Percentiles rank a stretch among this genome's conserved stretches.
These are phyloP conservation scores for Leptinotarsa peninsularis DNA, from an alignment of 2,888 invertebrate species.

Conservation along the genomic window DNA sequence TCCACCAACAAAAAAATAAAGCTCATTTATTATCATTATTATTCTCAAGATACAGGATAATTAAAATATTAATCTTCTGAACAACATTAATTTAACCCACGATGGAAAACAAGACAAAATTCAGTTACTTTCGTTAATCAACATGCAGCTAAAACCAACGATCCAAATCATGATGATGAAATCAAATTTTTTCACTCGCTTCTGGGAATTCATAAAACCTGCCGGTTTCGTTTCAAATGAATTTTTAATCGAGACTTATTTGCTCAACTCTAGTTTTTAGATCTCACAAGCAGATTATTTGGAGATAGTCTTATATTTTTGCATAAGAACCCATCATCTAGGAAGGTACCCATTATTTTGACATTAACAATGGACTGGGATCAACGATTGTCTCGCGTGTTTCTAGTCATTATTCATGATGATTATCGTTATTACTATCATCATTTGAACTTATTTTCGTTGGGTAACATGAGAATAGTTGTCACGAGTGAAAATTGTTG, in stretches of 20 bases:
- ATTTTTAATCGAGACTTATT: slow-evolving; percentile 19
- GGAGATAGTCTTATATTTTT: slow-evolving; percentile 23
- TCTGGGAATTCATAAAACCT: slow-evolving; percentile 2
- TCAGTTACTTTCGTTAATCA: no score
- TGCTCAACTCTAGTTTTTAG: slow-evolving; percentile 15
- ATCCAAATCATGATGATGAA: background rate
- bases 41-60: no score
- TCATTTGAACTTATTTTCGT: slow-evolving; percentile 24
- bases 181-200: background rate
- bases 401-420: slow-evolving; percentile 24
- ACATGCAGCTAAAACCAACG: background rate
- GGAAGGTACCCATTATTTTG: slow-evolving; percentile 23
- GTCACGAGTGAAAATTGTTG: slow-evolving; percentile 17
- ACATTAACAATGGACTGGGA: slow-evolving; percentile 24
- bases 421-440: slow-evolving; percentile 19
- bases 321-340: slow-evolving; percentile 26
- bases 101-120: no score
- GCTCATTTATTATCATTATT: no score
- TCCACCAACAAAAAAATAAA: no score
- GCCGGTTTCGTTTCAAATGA: slow-evolving; percentile 7
- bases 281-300: slow-evolving; percentile 17
- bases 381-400: slow-evolving; percentile 29
- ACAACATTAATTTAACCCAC: no score
- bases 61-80: no score
- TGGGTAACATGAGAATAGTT: slow-evolving; percentile 23